phyloP scores from a whole-genome alignment of 1,140 invertebrate species.

The Trichogramma pretiosum region DNA sequence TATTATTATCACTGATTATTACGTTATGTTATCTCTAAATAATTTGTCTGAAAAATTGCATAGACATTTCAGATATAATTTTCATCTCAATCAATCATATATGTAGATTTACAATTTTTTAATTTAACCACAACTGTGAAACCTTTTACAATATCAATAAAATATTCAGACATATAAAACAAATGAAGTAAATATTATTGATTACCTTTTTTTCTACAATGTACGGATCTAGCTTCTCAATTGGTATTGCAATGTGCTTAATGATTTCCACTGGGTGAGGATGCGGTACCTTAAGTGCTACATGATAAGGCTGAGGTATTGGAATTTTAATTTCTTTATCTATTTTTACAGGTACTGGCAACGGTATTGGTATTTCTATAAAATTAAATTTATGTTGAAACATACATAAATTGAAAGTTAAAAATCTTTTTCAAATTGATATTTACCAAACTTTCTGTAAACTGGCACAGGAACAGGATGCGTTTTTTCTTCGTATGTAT shows the following conservation, averaged over 20 bases:
- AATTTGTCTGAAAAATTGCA: too few relatives aligned
- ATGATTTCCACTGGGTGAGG: constrained; percentile 66
- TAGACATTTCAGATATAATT: too few relatives aligned
- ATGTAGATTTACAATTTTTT: constrained; percentile 5
- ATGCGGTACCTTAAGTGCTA: constrained; percentile 62
- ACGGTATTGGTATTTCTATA: constrained; percentile 62
- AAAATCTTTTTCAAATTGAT: neutral
- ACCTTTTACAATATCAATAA: too few relatives aligned
- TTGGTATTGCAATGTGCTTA: constrained; percentile 52
- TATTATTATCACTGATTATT: too few relatives aligned
- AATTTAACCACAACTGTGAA: too few relatives aligned
- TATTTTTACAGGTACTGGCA: constrained; percentile 62
- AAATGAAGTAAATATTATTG: constrained; percentile 11
- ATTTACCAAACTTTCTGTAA: constrained; percentile 56
- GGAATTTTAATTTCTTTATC: constrained; percentile 65
- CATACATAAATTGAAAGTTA: neutral
- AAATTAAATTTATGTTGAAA: constrained; percentile 10
- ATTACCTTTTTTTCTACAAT: constrained; percentile 58
- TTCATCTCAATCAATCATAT: too few relatives aligned
- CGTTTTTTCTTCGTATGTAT: constrained; percentile 40
- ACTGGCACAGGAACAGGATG: constrained; percentile 62
- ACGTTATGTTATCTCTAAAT: too few relatives aligned
- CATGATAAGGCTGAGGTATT: constrained; percentile 66
- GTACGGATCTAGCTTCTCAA: constrained; percentile 68
- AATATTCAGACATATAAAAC: neutral